A percentile compares a stretch with the other conserved stretches of the same genome.
Conservation (phyloP, 2,888 invertebrate genomes). For the Phaedon cochleariae region DNA sequence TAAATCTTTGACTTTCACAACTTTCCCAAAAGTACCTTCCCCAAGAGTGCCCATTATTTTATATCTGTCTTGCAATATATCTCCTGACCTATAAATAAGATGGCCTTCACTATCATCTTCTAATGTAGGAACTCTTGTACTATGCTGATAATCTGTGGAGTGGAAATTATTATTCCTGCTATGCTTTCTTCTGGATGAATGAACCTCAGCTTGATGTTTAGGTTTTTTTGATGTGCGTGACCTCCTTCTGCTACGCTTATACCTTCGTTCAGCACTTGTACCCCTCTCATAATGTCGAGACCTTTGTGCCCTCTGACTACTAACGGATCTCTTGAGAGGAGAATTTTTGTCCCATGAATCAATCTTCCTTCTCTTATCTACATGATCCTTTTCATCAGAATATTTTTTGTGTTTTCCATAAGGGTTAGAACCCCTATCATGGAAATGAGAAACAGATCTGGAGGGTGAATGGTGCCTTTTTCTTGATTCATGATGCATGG, state of each 20-base stretch:
- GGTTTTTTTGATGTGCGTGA: conserved; percentile 82
- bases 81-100: conserved; percentile 98
- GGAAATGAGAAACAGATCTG: conserved; percentile 65
- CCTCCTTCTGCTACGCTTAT: conserved; percentile 85
- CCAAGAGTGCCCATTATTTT: conserved; percentile 98
- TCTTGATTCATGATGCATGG: conserved; percentile 77
- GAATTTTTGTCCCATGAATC: conserved; percentile 69
- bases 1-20: conserved; percentile 97
- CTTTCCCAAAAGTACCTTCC: conserved; percentile 99
- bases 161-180: conserved; percentile 58
- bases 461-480: conserved; percentile 78
- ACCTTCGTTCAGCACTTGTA: conserved; percentile 81
- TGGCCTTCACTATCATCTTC: conserved; percentile 99
- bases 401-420: conserved; percentile 72
- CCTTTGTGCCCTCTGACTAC: conserved; percentile 69
- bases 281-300: conserved; percentile 74
- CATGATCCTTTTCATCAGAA: conserved; percentile 74
- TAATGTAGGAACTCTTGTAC: conserved; percentile 89
- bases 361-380: conserved; percentile 76
- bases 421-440: conserved; percentile 69
- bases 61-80: conserved; percentile 99
- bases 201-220: conserved; percentile 57
- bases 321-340: conserved; percentile 66
- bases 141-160: conserved; percentile 71
- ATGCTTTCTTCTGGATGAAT: conserved; percentile 50